Percentiles rank a stretch among this genome's conserved stretches.
Conservation (phyloP, 1,140 invertebrate species). For the Lycorma delicatula region DNA sequence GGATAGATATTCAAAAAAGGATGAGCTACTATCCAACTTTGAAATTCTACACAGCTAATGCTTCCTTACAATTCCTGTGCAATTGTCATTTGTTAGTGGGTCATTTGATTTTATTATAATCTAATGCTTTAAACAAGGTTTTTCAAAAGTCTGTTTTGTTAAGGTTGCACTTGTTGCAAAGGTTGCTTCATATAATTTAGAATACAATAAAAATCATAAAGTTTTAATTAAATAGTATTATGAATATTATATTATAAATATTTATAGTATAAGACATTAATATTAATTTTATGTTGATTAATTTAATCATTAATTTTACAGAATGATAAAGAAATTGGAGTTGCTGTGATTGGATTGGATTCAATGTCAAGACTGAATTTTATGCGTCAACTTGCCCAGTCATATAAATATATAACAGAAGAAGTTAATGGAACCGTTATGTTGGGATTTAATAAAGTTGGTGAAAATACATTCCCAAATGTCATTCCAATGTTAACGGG, state of each 20-base stretch:
- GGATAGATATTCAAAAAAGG: too few relatives aligned
- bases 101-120: too few relatives aligned
- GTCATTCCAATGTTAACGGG: slow-evolving; percentile 36
- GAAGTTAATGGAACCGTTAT: slow-evolving; percentile 35
- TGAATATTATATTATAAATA: not conserved
- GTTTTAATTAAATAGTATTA: not conserved
- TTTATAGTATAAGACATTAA: not conserved
- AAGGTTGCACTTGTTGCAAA: not conserved
- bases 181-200: not conserved
- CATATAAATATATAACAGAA: slow-evolving; percentile 37
- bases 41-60: too few relatives aligned
- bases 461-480: slow-evolving; percentile 40
- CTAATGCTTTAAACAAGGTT: too few relatives aligned
- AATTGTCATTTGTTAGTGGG: too few relatives aligned
- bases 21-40: too few relatives aligned
- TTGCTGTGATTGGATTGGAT: slow-evolving; percentile 42
- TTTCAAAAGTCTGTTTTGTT: too few relatives aligned
- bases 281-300: not conserved
- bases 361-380: slow-evolving; percentile 49
- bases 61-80: too few relatives aligned
- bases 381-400: slow-evolving; percentile 44
- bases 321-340: slow-evolving; percentile 21
- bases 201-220: not conserved
- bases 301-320: not conserved
- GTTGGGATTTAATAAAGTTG: slow-evolving; percentile 38